Evolutionary conservation across 2,888 invertebrate species (phyloP), one percentile per base, ranked within the genome.

Genomic region (Pimpla rufipes): DNA sequence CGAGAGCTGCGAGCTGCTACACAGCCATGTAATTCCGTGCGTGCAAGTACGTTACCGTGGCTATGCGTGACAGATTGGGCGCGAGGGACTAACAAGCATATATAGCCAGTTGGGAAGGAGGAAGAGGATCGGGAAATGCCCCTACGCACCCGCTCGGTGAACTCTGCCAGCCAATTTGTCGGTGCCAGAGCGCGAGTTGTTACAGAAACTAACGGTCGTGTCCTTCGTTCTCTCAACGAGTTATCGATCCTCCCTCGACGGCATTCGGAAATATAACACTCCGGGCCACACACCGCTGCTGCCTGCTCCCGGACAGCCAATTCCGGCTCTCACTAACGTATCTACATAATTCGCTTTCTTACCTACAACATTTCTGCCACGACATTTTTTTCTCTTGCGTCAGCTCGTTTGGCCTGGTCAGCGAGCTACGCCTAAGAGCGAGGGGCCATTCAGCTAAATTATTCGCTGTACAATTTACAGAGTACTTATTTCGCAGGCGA

Each of bases 21-120:
- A 29, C 29, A 57, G 13, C 3, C 57, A 8, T 59, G 57, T 59
- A 59, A 59, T 59, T 59, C 57, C 57, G 57, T 59, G 57, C 57
- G 57, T 59, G 57, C 57, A 59, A 59, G 57, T 35, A 59, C 35
- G 35, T 16, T 29, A 5, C 57, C 57, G 57, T n/a, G 57, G 83
- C 88, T 85, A 85, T 86, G 86, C 87, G 89, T 90, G 90, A 89
- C 87, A 85, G 86, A 88, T 89, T 85, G 88, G 88, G 76, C 88
- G 87, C 88, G 79, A 83, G 90, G 88, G 89, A 89, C 88, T 88
- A 87, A 87, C 89, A 88, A 88, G 88, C 87, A 59, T 47, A 68
- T 77, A 68, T 50, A 42, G 66, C 1, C 11, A 13, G 57, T 8
- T 35, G 23, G 23, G 59, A 70, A 79, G 23, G 78, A 55, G 68